Evolutionary conservation across 2,797 vertebrate species (phyloP).

Genomic region (Pampus argenteus): DNA sequence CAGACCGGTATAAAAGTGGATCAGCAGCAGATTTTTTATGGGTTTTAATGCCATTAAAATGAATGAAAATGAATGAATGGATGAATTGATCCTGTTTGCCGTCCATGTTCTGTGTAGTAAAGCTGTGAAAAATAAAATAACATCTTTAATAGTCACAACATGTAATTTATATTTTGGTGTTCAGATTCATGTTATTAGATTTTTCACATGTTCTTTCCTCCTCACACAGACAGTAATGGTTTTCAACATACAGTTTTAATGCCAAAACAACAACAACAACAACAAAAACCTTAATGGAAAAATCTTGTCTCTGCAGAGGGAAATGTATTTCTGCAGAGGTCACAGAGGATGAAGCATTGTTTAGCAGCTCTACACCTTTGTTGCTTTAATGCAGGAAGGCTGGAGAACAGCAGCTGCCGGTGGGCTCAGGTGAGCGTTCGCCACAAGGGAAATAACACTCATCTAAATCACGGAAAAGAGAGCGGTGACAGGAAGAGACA

Average conservation of each 20-base stretch:
- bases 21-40: not conserved
- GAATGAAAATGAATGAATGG: not conserved
- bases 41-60: not conserved
- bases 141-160: not conserved
- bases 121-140: not conserved
- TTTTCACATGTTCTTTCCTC: not conserved
- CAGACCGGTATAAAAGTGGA: too few species aligned
- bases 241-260: not conserved
- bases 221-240: not conserved
- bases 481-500: conserved; percentile 29
- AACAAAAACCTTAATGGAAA: conserved; percentile 4
- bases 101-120: not conserved
- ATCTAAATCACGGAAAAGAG: conserved; percentile 44
- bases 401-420: conserved; percentile 17
- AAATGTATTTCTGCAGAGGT: conserved; percentile 17
- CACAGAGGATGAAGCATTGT: conserved; percentile 11
- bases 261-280: conserved; percentile 23
- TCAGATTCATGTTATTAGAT: too few species aligned
- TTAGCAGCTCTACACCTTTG: conserved; percentile 26
- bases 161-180: not conserved
- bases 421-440: conserved; percentile 45
- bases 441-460: conserved; percentile 57
- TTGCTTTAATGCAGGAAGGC: conserved; percentile 26
- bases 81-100: too few species aligned
- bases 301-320: conserved; percentile 4